Evolutionary conservation across 2,113 vertebrate species (phyloP).

Genomic region (Fulica atra): DNA sequence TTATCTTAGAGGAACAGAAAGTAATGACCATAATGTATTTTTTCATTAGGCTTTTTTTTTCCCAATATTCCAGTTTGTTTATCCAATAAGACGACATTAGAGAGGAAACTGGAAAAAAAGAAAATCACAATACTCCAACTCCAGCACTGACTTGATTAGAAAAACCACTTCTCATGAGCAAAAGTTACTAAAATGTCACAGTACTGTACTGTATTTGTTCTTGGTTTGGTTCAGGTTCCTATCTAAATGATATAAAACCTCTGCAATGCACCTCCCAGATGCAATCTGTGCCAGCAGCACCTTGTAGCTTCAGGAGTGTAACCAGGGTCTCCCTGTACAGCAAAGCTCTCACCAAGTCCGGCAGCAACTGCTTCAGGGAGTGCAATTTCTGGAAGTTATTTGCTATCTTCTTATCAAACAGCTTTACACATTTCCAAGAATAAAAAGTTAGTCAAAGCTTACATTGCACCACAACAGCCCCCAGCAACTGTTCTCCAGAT

Average conservation of each 20-base stretch:
- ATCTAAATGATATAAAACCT: background rate
- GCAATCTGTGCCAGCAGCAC: rapidly evolving
- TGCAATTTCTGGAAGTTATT: background rate
- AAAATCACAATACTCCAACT: background rate
- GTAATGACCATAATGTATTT: background rate
- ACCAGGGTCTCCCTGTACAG: rapidly evolving
- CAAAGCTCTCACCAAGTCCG: rapidly evolving
- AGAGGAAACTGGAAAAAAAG: background rate
- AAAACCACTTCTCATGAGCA: background rate
- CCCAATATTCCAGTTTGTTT: background rate
- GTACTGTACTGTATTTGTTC: background rate
- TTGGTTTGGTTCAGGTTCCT: background rate
- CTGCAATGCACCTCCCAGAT: background rate
- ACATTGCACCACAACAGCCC: background rate
- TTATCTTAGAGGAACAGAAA: background rate
- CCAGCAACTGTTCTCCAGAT: conserved; percentile 47
- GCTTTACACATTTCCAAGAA: background rate
- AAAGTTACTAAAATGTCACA: background rate
- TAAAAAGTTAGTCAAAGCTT: background rate
- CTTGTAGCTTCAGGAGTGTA: background rate
- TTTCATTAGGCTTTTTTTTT: background rate
- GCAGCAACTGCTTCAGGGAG: background rate
- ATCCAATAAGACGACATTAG: background rate
- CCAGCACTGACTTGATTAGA: background rate
- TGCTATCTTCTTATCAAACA: background rate